These are phyloP conservation scores for Gymnorhina tibicen DNA, from an alignment of 2,113 vertebrate genomes.

Conservation along the genomic window DNA sequence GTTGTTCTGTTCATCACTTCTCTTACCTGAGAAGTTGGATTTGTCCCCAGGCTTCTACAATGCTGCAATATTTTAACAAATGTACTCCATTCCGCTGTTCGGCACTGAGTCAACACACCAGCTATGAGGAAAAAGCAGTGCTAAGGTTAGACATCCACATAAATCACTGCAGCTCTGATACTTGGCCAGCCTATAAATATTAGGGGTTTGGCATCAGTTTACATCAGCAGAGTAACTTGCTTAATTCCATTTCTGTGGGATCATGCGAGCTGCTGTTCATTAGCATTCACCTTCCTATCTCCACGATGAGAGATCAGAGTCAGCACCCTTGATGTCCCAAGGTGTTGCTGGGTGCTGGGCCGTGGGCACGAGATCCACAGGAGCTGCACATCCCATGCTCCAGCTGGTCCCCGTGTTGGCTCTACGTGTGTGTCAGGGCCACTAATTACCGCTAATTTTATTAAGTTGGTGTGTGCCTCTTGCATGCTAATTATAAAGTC, in stretches of 20 bases:
- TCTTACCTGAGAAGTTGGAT: background rate
- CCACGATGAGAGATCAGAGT: background rate
- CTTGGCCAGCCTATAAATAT: background rate
- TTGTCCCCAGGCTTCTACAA: background rate
- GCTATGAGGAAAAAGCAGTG: background rate
- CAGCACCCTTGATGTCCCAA: background rate
- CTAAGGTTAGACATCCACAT: background rate
- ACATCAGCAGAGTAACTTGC: constrained; percentile 10
- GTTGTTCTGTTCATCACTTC: background rate
- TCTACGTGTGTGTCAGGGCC: background rate
- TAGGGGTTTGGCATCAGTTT: background rate
- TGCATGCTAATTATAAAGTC: background rate
- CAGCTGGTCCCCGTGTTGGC: background rate
- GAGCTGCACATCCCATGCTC: background rate
- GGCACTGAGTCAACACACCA: background rate
- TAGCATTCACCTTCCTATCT: background rate
- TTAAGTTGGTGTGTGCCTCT: background rate
- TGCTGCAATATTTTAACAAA: background rate
- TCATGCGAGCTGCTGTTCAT: background rate
- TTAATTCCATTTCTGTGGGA: background rate
- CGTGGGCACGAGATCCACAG: fast-evolving
- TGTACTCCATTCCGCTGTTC: background rate
- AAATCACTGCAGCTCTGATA: background rate
- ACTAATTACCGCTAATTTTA: constrained; percentile 32
- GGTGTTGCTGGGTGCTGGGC: background rate